Base-by-base conservation (phyloP, 2,113 vertebrate species). In the Onychostoma macrolepis region DNA sequence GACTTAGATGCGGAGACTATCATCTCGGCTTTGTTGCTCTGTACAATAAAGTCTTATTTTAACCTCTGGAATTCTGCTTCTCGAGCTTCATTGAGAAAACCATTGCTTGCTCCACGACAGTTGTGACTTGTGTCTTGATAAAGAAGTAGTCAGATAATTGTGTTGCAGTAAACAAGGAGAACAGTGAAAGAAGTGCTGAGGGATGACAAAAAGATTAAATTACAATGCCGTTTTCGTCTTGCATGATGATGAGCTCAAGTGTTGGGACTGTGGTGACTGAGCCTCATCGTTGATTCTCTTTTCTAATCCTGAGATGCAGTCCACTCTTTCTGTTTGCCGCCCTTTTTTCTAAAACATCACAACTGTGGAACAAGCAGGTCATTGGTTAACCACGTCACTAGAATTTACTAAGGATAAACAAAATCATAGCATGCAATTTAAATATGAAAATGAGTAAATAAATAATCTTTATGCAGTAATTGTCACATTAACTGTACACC, bases 321-420 rank as follows among this genome's bases (percentile, higher is more conserved):
- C 63, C 88, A n/a, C 90, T 92, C 28, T 89, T 89, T 80, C 88
- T 65, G 81, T 87, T 71, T n/a, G 45, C 67, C 61, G 86, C 87
- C 21, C 41, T 48, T 30, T 90, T 91, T 89, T 90, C 86, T 0
- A 36, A 76, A 79, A 90, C 38, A 0, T 30, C 86, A 85, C 26
- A 80, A 86, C 93, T 94, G 88, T 28, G 65, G 85, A 90, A 15
- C 3, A 36, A 75, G 61, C 78, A 77, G 28, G 38, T 8, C 33
- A 17, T 30, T 17, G 67, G 53, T 80, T 80, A 84, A 2, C 38
- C 3, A 26, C 21, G 38, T 56, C 17, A 58, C 48, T 19, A 21
- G 50, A 53, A 53, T 19, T 53, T 45, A n/a, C 30, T 58, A 13
- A 38, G 69, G 8, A 38, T 71, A 0, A 71, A 71, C 17, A 71